Evolutionary conservation across 2,888 invertebrate species (phyloP), one percentile per base, ranked within the genome.

Genomic region (Bombylius discolor): DNA sequence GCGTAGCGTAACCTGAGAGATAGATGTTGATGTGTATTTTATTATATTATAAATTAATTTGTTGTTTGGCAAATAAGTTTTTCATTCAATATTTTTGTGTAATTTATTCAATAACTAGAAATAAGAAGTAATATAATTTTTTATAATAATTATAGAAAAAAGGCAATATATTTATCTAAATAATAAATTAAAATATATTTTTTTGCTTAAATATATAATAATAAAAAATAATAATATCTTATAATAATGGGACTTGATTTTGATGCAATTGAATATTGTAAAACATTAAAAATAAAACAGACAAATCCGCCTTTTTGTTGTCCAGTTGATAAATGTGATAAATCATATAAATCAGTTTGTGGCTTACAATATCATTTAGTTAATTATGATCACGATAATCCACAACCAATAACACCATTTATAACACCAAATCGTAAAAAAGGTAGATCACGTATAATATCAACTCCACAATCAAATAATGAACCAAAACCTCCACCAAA

Each of bases 311-410:
- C 92, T 52, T 92, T 89, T 74, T 83, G 84, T 65, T 94, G 93
- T 68, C 93, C 93, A 9, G 79, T 90, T 53, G 83, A 84, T 64
- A 85, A 87, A 66, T 93, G 93, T 75, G 87, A 85, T 62, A 86
- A 87, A 70, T 83, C 85, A 32, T 93, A 92, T 73, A 90, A 90
- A 74, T 89, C 89, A 60, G 83, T 89, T 61, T 85, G 85, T 65
- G 92, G 92, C 2, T 78, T 93, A 63, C 89, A 90, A 68, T 89
- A 89, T 70, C 92, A 93, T 70, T 74, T 92, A 64, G 85, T 85
- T 61, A 87, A 89, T 70, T 89, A 83, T 72, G 89, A 92, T 70
- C 90, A 92, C 70, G 86, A 87, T 66, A 86, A 86, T 68, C 84
- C 85, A 13, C 80, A 81, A 58, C 81, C 84, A 51, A 73, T 78